Evolutionary conservation across 2,113 vertebrate genomes (phyloP).

Genomic region (Taurulus bubalis): DNA sequence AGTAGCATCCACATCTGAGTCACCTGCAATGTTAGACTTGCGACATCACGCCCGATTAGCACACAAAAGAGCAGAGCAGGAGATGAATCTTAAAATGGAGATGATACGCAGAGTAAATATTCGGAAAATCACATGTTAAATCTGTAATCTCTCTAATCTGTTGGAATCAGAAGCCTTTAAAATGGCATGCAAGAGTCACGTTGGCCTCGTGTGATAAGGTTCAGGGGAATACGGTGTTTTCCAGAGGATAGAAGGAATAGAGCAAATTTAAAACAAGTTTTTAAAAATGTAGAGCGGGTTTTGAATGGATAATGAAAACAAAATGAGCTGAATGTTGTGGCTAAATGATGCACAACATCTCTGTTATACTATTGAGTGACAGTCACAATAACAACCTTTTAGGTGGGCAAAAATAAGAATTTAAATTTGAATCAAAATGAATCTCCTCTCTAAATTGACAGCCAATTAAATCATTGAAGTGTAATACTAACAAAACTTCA

Average conservation of each 20-base stretch:
- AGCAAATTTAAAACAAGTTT: not conserved
- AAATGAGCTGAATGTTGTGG: not conserved
- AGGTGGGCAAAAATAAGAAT: constrained; percentile 1
- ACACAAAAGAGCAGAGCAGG: constrained; percentile 22
- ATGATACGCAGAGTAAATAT: constrained; percentile 14
- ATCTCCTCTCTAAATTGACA: not conserved
- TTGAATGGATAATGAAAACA: constrained; percentile 27
- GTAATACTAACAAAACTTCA: constrained; percentile 17
- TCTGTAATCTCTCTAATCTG: constrained; percentile 39
- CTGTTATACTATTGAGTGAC: not conserved
- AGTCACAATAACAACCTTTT: constrained; percentile 19
- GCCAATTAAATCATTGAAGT: constrained; percentile 11
- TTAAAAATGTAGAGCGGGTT: not conserved
- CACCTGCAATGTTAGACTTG: constrained; percentile 51
- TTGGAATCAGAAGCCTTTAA: not conserved
- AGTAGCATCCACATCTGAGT: constrained; percentile 50
- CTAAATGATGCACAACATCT: constrained; percentile 16
- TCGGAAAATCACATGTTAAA: not conserved
- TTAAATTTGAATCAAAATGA: not conserved
- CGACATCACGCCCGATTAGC: constrained; percentile 65
- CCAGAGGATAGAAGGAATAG: not conserved
- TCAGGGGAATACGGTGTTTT: not conserved
- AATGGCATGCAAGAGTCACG: not conserved
- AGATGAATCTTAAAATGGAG: constrained; percentile 54
- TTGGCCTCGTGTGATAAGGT: not conserved